These are phyloP conservation scores for Alaudala cheleensis DNA, from an alignment of 2,113 vertebrate genomes.

Conservation along the genomic window DNA sequence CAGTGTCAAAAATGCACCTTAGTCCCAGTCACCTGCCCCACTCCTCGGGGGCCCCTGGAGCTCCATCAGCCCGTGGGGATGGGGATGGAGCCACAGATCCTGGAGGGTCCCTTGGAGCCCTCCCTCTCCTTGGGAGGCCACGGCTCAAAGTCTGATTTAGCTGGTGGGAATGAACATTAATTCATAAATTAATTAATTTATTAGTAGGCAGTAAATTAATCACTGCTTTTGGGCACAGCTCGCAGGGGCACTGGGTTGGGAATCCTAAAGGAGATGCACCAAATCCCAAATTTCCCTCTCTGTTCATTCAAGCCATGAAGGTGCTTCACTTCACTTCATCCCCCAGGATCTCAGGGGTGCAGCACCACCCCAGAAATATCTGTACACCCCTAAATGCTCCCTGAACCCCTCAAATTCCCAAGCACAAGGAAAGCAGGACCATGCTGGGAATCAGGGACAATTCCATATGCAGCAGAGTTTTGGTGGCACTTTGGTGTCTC, in stretches of 20 bases:
- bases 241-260: rapidly evolving
- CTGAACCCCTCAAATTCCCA: background rate
- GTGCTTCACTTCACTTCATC: background rate
- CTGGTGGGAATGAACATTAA: background rate
- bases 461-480: background rate
- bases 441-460: rapidly evolving
- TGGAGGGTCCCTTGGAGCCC: background rate
- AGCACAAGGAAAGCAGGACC: background rate
- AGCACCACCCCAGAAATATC: background rate
- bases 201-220: background rate
- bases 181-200: background rate
- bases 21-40: background rate
- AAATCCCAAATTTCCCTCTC: background rate
- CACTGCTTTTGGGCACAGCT: background rate
- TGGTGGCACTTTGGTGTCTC: background rate
- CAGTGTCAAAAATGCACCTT: background rate
- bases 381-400: background rate
- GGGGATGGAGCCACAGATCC: background rate
- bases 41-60: background rate
- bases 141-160: background rate
- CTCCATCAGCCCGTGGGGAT: rapidly evolving
- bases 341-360: background rate
- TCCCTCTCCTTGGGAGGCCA: background rate
- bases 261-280: background rate
- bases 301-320: rapidly evolving